Percentiles rank a stretch among this genome's conserved stretches.
phyloP scores from a whole-genome alignment of 2,888 invertebrate species.

The Tinea pellionella region DNA sequence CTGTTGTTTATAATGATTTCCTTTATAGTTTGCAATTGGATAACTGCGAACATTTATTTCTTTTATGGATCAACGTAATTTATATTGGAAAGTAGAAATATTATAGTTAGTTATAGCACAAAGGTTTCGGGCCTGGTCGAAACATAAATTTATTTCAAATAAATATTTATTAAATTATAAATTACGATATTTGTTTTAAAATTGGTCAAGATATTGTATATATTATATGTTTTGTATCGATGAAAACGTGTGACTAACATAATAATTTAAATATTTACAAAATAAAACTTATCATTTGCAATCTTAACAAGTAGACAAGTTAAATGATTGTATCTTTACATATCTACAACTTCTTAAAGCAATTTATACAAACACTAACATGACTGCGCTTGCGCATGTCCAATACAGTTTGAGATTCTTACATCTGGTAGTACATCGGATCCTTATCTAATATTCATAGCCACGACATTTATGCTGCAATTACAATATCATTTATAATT shows the following conservation, averaged over 20 bases:
- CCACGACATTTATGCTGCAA: conserved; percentile 4
- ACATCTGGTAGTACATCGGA: background rate
- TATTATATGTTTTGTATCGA: too few relatives aligned
- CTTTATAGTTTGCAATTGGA: background rate
- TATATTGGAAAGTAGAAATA: too few relatives aligned
- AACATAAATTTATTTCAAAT: too few relatives aligned
- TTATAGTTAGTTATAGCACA: too few relatives aligned
- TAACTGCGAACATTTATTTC: too few relatives aligned
- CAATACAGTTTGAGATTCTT: background rate
- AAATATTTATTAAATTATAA: too few relatives aligned
- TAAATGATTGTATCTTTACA: background rate
- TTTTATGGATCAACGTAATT: too few relatives aligned
- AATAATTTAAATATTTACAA: background rate
- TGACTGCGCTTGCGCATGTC: background rate
- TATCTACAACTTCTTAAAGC: background rate
- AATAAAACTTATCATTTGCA: background rate
- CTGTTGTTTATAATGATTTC: background rate
- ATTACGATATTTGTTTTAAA: too few relatives aligned
- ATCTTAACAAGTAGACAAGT: background rate
- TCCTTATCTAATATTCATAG: conserved; percentile 7
- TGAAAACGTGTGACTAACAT: background rate
- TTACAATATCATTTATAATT: conserved; percentile 4
- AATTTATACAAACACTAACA: background rate
- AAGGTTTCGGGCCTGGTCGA: too few relatives aligned
- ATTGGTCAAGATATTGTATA: too few relatives aligned